These are phyloP conservation scores for Corapipo altera DNA, from an alignment of 2,113 vertebrate species.

Conservation along the genomic window DNA sequence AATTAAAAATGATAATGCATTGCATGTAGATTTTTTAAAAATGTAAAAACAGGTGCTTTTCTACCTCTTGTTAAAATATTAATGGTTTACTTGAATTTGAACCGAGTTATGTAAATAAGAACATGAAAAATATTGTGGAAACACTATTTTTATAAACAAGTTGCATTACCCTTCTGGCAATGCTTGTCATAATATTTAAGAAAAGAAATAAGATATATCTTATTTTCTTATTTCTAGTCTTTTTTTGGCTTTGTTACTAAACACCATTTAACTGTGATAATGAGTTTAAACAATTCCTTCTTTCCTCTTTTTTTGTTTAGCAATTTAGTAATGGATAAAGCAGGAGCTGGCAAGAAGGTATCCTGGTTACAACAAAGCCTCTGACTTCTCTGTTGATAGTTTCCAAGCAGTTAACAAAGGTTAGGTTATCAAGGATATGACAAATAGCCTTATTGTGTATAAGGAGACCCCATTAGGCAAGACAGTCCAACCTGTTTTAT, in stretches of 20 bases:
- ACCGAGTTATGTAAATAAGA: background rate
- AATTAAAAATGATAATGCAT: background rate
- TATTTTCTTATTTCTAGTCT: background rate
- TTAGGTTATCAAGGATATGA: constrained; percentile 66
- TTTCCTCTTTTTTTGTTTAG: constrained; percentile 23
- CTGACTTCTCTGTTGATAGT: constrained; percentile 62
- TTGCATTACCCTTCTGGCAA: constrained; percentile 12
- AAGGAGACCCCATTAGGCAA: constrained; percentile 71
- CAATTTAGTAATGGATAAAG: constrained; percentile 67
- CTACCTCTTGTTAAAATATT: background rate
- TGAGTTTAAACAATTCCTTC: constrained; percentile 57
- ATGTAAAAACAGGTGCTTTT: background rate
- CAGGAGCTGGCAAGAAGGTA: constrained; percentile 63
- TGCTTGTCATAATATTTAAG: background rate
- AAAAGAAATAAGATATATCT: constrained; percentile 22
- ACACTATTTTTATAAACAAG: background rate
- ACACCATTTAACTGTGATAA: constrained; percentile 56
- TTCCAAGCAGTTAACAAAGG: constrained; percentile 73
- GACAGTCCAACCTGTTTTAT: constrained; percentile 46
- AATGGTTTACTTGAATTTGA: background rate
- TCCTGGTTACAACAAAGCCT: constrained; percentile 53
- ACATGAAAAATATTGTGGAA: background rate
- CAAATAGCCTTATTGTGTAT: constrained; percentile 73
- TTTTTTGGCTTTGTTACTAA: constrained; percentile 47
- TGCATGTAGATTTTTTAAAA: accelerated